phyloP scores from a whole-genome alignment of 2,888 invertebrate genomes.

The Cheilosia urbana region DNA sequence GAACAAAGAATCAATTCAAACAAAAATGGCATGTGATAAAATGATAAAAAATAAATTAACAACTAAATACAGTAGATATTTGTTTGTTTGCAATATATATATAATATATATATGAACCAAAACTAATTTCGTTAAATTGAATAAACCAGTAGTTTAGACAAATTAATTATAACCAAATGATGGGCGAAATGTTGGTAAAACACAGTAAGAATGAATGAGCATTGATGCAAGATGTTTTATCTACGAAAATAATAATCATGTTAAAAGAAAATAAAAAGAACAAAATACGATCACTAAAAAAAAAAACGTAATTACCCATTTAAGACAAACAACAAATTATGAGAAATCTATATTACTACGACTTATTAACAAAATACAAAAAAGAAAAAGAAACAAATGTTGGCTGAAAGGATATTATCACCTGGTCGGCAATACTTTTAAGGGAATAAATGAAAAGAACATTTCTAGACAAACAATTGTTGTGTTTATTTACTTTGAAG shows the following conservation, averaged over 20 bases:
- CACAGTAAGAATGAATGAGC: constrained; percentile 55
- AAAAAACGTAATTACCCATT: constrained; percentile 31
- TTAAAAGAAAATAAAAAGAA: constrained; percentile 50
- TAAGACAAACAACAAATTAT: constrained; percentile 36
- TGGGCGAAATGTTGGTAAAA: constrained; percentile 75
- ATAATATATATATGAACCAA: constrained; percentile 58
- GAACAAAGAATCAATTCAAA: constrained; percentile 66
- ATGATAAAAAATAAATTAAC: constrained; percentile 21
- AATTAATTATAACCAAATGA: constrained; percentile 76
- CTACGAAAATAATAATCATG: constrained; percentile 41
- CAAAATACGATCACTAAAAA: constrained; percentile 31
- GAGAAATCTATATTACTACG: constrained; percentile 58
- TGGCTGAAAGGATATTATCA: constrained; percentile 50
- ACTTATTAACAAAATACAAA: constrained; percentile 27
- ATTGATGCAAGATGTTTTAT: constrained; percentile 39
- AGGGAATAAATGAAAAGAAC: constrained; percentile 58
- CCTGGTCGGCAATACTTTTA: constrained; percentile 54
- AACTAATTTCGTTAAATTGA: constrained; percentile 75
- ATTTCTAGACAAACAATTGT: constrained; percentile 57
- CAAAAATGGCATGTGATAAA: constrained; percentile 75
- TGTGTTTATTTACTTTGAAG: constrained; percentile 5
- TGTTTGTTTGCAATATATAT: constrained; percentile 58
- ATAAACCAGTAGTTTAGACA: constrained; percentile 78
- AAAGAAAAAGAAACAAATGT: constrained; percentile 14
- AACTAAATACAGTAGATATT: constrained; percentile 33